Conservation (phyloP, 2,797 vertebrate species). For the Gallinago solitaria region DNA sequence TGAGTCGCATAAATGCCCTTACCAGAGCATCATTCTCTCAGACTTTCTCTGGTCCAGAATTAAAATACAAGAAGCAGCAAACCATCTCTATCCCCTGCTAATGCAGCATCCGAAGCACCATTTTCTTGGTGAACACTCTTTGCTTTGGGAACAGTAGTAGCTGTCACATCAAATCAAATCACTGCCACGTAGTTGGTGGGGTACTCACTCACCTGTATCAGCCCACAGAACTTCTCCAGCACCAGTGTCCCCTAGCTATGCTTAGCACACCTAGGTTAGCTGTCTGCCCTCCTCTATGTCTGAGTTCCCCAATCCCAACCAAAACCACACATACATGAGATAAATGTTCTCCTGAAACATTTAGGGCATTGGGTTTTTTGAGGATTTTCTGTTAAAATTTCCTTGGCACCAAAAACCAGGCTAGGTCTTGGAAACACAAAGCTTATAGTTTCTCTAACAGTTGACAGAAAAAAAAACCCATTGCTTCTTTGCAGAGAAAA, state of each 20-base stretch:
- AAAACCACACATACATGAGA: background rate
- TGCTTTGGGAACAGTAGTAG: slow-evolving; percentile 9
- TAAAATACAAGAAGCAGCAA: background rate
- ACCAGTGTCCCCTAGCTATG: background rate
- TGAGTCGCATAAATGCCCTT: background rate
- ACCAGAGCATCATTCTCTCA: background rate
- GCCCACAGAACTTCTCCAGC: background rate
- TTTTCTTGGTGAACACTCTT: background rate
- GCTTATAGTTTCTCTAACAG: slow-evolving; percentile 1
- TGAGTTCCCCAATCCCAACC: background rate
- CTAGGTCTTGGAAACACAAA: background rate
- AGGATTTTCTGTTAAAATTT: background rate
- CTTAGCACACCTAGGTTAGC: background rate
- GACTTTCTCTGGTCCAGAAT: background rate
- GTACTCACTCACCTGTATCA: background rate
- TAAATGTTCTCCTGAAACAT: background rate
- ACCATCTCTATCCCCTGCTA: background rate
- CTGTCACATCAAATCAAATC: slow-evolving; percentile 47
- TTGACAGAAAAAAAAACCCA: background rate
- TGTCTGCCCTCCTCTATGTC: background rate
- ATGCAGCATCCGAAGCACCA: background rate
- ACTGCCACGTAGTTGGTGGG: background rate
- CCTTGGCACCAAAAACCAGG: background rate
- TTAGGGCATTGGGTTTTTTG: background rate
- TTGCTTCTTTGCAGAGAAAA: background rate